phyloP scores from a whole-genome alignment of 2,113 vertebrate genomes.

The Bubalus kerabau region DNA sequence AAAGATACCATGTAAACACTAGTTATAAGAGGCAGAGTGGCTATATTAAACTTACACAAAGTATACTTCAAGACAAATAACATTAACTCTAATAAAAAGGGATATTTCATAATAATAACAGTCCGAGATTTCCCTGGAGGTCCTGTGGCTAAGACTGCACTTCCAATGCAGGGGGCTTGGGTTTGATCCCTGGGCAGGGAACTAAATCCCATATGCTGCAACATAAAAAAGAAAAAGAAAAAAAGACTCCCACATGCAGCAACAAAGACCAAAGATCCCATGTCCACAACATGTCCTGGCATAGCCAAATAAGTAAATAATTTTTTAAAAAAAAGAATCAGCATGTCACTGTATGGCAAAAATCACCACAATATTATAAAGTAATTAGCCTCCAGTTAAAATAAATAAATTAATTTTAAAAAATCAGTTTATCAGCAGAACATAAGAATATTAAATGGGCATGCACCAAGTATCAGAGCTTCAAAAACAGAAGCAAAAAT shows the following conservation, averaged over 20 bases:
- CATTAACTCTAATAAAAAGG: not conserved
- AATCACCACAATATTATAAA: not conserved
- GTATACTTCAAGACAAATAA: not conserved
- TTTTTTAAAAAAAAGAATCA: not conserved
- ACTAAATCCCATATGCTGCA: not conserved
- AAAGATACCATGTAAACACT: not conserved
- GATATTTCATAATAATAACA: not conserved
- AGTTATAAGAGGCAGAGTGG: not conserved
- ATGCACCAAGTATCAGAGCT: not conserved
- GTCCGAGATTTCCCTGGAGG: not conserved
- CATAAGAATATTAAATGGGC: not conserved
- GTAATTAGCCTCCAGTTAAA: not conserved
- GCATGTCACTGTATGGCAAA: not conserved
- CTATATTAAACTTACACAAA: not conserved
- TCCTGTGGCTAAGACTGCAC: not conserved
- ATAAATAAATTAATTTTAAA: not conserved
- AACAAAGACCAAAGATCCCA: not conserved
- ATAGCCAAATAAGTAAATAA: not conserved
- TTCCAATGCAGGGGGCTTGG: not conserved
- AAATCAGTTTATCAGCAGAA: not conserved
- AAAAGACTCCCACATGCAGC: not conserved
- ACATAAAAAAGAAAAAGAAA: not conserved
- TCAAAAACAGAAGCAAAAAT: not conserved
- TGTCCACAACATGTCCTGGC: not conserved
- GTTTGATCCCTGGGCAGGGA: not conserved